phyloP scores from a whole-genome alignment of 2,888 invertebrate genomes.

The Hedychridium roseum region DNA sequence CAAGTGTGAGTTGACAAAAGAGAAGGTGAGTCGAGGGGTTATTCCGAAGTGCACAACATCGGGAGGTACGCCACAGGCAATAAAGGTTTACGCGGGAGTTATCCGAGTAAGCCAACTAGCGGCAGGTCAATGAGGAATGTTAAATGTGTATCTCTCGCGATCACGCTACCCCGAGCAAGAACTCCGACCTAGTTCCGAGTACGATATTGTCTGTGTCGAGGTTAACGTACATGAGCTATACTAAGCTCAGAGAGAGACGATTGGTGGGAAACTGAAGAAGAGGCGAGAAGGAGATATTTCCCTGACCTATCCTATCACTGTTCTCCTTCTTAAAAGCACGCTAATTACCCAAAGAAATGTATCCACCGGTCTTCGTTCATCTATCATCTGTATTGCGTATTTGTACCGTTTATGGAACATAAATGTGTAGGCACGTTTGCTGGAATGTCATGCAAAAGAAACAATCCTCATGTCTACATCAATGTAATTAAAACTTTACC shows the following conservation, averaged over 20 bases:
- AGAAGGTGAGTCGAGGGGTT: no score
- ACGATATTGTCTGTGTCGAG: slow-evolving; percentile 1
- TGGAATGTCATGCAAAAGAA: no score
- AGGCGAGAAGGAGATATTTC: slow-evolving; percentile 17
- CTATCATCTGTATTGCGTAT: no score
- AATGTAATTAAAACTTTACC: slow-evolving; percentile 37
- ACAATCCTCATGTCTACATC: not conserved
- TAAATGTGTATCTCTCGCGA: slow-evolving; percentile 28
- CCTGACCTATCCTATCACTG: not conserved
- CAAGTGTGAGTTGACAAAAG: no score
- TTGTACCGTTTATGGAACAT: no score
- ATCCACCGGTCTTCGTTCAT: slow-evolving; percentile 20
- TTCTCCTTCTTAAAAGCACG: slow-evolving; percentile 29
- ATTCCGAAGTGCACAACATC: no score
- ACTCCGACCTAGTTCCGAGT: slow-evolving; percentile 31
- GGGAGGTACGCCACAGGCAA: no score
- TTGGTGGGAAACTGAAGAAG: not conserved
- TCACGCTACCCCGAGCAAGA: slow-evolving; percentile 21
- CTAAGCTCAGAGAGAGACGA: slow-evolving; percentile 8
- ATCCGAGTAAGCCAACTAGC: slow-evolving; percentile 14
- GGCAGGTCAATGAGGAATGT: slow-evolving; percentile 31
- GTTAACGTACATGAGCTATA: not conserved
- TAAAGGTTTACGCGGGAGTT: slow-evolving; percentile 16
- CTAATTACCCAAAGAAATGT: slow-evolving; percentile 41
- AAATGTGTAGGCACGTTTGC: no score